Evolutionary conservation across 1,140 invertebrate species (phyloP).

Genomic region (Condylostylus longicornis): DNA sequence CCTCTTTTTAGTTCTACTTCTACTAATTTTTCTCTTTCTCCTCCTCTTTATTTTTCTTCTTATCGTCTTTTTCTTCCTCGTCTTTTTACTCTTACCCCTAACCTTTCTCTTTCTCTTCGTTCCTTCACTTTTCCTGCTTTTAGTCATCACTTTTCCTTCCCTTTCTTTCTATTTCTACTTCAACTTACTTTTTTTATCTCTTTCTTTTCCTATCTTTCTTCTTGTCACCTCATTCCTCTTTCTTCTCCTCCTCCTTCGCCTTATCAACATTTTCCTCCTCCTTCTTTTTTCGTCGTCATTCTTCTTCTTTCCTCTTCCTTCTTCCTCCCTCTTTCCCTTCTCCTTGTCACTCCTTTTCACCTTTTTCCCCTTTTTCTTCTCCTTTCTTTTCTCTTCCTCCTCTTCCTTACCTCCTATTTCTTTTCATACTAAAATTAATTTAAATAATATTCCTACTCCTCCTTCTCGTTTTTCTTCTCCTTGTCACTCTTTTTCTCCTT

Average conservation of each 20-base stretch:
- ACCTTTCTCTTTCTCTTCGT: slow-evolving; percentile 1
- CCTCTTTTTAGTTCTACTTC: background rate
- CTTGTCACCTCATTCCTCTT: background rate
- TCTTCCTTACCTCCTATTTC: no score
- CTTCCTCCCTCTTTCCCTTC: background rate
- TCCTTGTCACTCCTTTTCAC: background rate
- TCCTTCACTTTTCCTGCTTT: background rate
- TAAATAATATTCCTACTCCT: no score
- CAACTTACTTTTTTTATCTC: background rate
- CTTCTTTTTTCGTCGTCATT: background rate
- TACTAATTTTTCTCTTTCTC: background rate
- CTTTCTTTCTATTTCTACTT: background rate
- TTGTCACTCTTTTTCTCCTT: background rate
- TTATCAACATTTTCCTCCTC: background rate
- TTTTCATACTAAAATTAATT: no score
- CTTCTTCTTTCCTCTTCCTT: background rate
- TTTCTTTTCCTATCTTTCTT: background rate
- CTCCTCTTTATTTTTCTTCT: background rate
- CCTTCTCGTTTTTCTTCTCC: background rate
- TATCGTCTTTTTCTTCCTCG: background rate
- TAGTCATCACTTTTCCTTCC: background rate
- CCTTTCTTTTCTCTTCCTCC: no score
- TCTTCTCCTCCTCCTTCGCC: background rate
- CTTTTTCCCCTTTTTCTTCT: background rate
- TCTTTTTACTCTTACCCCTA: background rate